These are phyloP conservation scores for Villa cingulata DNA, from an alignment of 2,888 invertebrate genomes.

Conservation along the genomic window DNA sequence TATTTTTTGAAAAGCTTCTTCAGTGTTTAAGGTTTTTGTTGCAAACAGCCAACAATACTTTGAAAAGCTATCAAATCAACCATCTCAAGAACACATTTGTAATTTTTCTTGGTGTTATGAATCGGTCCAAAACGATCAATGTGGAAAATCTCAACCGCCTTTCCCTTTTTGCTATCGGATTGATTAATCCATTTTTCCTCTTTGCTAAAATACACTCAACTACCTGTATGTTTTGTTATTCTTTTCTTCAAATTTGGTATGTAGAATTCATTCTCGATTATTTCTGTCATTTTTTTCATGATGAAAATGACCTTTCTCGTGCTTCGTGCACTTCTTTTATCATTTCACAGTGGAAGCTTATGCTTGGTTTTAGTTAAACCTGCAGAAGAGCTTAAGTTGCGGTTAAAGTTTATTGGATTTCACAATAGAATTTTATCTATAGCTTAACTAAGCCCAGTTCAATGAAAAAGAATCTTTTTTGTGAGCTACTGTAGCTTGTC, in stretches of 20 bases:
- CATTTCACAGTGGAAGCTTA: too few species aligned
- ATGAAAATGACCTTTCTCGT: background rate
- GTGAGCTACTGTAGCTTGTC: too few species aligned
- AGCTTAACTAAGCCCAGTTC: too few species aligned
- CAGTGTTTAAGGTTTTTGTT: background rate
- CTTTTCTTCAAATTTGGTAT: background rate
- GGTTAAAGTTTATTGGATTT: too few species aligned
- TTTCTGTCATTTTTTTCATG: background rate
- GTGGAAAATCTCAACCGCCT: slow-evolving; percentile 21
- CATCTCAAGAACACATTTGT: slow-evolving; percentile 22
- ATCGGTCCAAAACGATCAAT: slow-evolving; percentile 26
- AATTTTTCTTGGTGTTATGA: too few species aligned
- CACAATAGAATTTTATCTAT: too few species aligned
- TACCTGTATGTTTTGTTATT: background rate
- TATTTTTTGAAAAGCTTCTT: slow-evolving; percentile 4
- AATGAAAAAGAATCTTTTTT: too few species aligned
- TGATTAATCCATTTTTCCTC: too few species aligned
- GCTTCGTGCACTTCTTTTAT: too few species aligned
- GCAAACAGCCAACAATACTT: slow-evolving; percentile 16
- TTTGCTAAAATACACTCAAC: too few species aligned
- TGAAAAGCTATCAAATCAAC: slow-evolving; percentile 22
- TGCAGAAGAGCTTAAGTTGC: too few species aligned
- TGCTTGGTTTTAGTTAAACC: too few species aligned
- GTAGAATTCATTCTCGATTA: background rate
- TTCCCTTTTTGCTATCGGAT: slow-evolving; percentile 21